A percentile compares a stretch with the other conserved stretches of the same genome.
Conservation (phyloP, 1,140 invertebrate species). For the Macrobrachium nipponense region DNA sequence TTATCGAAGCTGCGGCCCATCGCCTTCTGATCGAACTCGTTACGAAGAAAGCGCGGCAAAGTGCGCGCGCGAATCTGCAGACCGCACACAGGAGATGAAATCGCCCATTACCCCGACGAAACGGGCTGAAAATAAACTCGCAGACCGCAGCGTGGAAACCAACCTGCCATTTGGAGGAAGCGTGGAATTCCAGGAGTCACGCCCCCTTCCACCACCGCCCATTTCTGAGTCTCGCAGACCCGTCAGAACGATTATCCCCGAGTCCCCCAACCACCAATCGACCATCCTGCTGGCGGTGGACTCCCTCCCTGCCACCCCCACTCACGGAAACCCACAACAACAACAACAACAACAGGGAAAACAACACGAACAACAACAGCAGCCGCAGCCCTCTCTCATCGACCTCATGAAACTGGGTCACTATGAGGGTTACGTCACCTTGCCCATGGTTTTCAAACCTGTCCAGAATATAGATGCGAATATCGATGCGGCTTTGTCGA, state of each 20-base stretch:
- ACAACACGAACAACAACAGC: background rate
- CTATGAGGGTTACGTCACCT: conserved; percentile 47
- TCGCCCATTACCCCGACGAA: too few species aligned
- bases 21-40: too few species aligned
- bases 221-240: background rate
- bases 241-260: conserved; percentile 36
- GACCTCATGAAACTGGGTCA: conserved; percentile 47
- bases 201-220: background rate
- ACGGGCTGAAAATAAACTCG: too few species aligned
- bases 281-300: conserved; percentile 24
- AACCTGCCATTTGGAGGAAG: too few species aligned
- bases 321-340: background rate
- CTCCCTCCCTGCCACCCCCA: background rate
- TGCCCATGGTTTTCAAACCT: conserved; percentile 42
- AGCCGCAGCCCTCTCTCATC: conserved; percentile 13
- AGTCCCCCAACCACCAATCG: conserved; percentile 31
- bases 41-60: too few species aligned
- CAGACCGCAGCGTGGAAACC: too few species aligned
- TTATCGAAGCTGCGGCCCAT: too few species aligned
- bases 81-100: too few species aligned
- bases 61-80: too few species aligned
- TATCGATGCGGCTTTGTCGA: background rate
- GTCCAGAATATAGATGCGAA: background rate
- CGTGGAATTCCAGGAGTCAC: background rate
- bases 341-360: too few species aligned